phyloP scores from a whole-genome alignment of 2,888 invertebrate genomes.

The Hirtodrosophila trivittata region DNA sequence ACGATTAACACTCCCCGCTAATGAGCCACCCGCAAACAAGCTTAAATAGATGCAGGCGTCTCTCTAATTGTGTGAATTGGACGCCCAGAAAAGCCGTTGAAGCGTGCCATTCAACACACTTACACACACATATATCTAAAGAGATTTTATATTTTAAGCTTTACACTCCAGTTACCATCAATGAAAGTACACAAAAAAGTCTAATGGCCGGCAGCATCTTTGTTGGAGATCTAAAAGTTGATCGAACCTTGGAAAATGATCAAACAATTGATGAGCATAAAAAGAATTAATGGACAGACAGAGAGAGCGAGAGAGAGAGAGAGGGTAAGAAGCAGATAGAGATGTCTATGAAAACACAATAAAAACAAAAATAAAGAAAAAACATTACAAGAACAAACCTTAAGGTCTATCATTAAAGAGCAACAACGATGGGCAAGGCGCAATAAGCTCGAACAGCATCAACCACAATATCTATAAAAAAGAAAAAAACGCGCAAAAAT shows the following conservation, averaged over 20 bases:
- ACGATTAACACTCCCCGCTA: constrained; percentile 53
- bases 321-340: not conserved
- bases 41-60: constrained; percentile 47
- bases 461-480: constrained; percentile 6
- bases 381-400: constrained; percentile 22
- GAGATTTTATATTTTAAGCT: constrained; percentile 17
- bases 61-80: constrained; percentile 45
- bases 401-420: constrained; percentile 62
- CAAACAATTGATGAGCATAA: constrained; percentile 47
- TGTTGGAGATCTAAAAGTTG: constrained; percentile 51
- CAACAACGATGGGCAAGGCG: constrained; percentile 43
- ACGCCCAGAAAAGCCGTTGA: constrained; percentile 53
- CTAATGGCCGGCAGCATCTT: constrained; percentile 29
- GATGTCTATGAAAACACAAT: constrained; percentile 29
- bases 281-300: constrained; percentile 17
- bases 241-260: constrained; percentile 73
- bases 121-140: not conserved
- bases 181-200: constrained; percentile 40
- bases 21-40: constrained; percentile 35
- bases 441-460: constrained; percentile 33
- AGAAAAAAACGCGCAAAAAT: constrained; percentile 44
- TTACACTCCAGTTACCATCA: constrained; percentile 58
- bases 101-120: constrained; percentile 49
- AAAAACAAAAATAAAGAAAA: constrained; percentile 21
- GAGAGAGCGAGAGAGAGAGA: not conserved